These are phyloP conservation scores for Pterois miles DNA, from an alignment of 2,797 vertebrate species.

Conservation along the genomic window DNA sequence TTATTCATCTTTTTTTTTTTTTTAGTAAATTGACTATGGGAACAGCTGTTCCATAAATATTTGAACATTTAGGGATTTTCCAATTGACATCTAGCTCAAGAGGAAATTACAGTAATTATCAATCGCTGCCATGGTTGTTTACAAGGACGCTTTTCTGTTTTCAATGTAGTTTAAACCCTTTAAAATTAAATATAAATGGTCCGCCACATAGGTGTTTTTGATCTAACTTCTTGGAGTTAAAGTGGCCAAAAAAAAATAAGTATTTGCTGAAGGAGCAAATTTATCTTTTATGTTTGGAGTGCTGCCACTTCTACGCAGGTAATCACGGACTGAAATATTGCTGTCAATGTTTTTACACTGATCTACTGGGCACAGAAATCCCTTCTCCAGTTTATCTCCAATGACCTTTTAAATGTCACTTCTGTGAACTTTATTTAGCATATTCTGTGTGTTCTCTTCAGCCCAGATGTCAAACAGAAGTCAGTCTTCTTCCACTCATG, in stretches of 20 bases:
- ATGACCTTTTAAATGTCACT: neutral
- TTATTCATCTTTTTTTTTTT: neutral
- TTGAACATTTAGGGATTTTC: neutral
- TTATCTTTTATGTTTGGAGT: neutral
- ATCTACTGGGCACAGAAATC: too few species aligned
- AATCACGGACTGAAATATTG: neutral
- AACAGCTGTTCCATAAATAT: constrained; percentile 2
- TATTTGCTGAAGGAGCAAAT: neutral
- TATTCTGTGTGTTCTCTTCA: neutral
- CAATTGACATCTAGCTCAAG: neutral
- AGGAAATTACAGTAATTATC: neutral
- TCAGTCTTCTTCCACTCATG: neutral
- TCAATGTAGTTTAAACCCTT: too few species aligned
- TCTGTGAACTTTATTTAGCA: neutral
- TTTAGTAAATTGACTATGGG: neutral
- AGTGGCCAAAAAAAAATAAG: neutral
- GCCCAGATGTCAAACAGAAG: neutral
- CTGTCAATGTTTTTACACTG: neutral
- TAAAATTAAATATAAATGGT: too few species aligned
- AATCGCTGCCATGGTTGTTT: neutral
- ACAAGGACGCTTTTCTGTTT: neutral
- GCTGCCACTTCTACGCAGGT: neutral
- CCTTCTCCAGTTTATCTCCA: neutral
- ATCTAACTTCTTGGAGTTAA: too few species aligned
- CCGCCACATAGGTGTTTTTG: too few species aligned